A percentile compares a stretch with the other conserved stretches of the same genome.
Conservation (phyloP, 1,140 invertebrate species). For the Periplaneta americana region DNA sequence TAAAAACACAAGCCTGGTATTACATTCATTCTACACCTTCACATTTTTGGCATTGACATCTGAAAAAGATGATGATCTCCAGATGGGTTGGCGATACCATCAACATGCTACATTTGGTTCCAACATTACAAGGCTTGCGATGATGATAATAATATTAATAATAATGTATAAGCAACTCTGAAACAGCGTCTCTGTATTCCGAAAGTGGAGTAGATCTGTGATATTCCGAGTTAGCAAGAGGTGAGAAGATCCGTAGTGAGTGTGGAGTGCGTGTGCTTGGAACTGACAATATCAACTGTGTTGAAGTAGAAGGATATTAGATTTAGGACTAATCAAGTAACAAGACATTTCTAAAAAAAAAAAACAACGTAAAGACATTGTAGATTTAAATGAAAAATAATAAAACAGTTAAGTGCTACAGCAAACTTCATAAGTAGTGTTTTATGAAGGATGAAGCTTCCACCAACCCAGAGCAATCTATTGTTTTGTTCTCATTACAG, state of each 20-base stretch:
- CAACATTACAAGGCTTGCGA: neutral
- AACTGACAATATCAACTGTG: neutral
- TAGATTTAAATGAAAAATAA: neutral
- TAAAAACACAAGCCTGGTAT: neutral
- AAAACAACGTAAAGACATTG: too few relatives aligned
- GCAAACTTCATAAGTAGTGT: too few relatives aligned
- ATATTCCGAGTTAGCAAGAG: neutral
- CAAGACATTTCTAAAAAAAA: neutral
- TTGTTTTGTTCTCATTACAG: too few relatives aligned
- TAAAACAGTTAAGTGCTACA: neutral
- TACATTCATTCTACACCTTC: neutral
- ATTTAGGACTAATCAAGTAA: neutral
- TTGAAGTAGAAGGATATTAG: neutral
- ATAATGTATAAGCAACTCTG: neutral
- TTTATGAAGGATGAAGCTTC: too few relatives aligned
- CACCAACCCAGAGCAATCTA: too few relatives aligned
- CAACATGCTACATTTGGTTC: neutral
- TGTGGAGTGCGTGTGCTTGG: neutral
- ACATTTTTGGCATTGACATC: neutral
- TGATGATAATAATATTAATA: neutral
- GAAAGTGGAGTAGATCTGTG: constrained; percentile 7
- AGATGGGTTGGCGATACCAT: neutral
- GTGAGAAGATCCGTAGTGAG: neutral
- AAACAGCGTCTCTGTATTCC: neutral
- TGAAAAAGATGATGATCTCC: too few relatives aligned